A percentile compares a stretch with the other conserved stretches of the same genome.
Evolutionary conservation across 2,113 vertebrate genomes (phyloP).

Genomic region (Pao palembangensis): DNA sequence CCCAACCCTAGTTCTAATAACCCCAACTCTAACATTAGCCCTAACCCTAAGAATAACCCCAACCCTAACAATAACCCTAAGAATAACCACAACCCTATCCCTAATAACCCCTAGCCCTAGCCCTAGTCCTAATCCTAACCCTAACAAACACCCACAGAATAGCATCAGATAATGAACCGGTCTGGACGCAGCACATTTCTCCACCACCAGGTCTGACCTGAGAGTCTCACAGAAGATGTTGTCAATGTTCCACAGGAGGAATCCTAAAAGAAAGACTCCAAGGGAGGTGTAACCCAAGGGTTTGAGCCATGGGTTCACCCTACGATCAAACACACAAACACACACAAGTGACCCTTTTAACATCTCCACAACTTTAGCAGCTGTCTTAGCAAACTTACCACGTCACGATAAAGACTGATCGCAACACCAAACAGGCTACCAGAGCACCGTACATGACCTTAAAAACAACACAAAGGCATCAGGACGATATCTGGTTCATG

Average conservation of each 20-base stretch:
- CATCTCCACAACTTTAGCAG: neutral
- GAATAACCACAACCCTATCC: too few species aligned
- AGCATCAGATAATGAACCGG: too few species aligned
- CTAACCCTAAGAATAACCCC: too few species aligned
- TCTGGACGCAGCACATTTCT: neutral
- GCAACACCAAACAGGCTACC: constrained; percentile 86
- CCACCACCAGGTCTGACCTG: constrained; percentile 72
- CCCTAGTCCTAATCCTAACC: too few species aligned
- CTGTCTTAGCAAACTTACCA: constrained; percentile 79
- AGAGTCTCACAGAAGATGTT: constrained; percentile 92
- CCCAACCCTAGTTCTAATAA: too few species aligned
- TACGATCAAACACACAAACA: constrained; percentile 46
- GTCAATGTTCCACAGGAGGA: constrained; percentile 96
- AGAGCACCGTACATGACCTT: constrained; percentile 95
- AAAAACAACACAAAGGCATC: neutral
- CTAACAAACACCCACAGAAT: too few species aligned
- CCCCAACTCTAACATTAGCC: too few species aligned
- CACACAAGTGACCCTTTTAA: neutral
- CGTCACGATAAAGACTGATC: constrained; percentile 94
- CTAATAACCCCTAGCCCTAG: too few species aligned
- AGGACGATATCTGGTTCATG: neutral
- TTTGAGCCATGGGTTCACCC: constrained; percentile 95
- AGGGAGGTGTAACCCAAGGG: constrained; percentile 89
- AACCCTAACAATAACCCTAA: too few species aligned
- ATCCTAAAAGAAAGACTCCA: constrained; percentile 89